A percentile compares a stretch with the other conserved stretches of the same genome.
Evolutionary conservation across 1,140 invertebrate species (phyloP).

Genomic region (Drosophila kikkawai): DNA sequence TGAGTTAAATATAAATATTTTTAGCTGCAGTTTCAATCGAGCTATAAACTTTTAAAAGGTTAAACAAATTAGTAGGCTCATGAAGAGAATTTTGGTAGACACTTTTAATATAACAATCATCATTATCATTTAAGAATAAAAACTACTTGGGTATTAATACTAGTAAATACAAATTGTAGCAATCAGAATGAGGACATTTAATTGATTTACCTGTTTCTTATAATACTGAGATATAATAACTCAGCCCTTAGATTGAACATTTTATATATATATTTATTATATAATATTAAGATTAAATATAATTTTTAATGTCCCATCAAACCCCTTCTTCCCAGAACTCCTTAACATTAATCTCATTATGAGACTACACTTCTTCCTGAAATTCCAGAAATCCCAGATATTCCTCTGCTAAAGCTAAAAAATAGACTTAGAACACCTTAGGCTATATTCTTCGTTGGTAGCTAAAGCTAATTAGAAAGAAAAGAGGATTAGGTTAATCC

Average conservation of each 20-base stretch:
- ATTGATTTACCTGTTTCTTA: too few species aligned
- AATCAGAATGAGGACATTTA: not conserved
- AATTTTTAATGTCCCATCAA: too few species aligned
- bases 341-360: too few species aligned
- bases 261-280: too few species aligned
- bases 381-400: too few species aligned
- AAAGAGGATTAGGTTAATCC: not conserved
- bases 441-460: slow-evolving; percentile 74
- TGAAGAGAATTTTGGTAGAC: not conserved
- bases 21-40: not conserved
- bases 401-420: too few species aligned
- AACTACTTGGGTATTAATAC: not conserved
- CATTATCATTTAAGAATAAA: not conserved
- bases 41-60: not conserved
- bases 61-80: too few species aligned
- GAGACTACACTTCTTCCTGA: too few species aligned
- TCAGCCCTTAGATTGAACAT: too few species aligned
- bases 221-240: too few species aligned
- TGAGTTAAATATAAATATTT: slow-evolving; percentile 8
- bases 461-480: slow-evolving; percentile 68
- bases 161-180: not conserved
- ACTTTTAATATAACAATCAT: not conserved
- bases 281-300: too few species aligned
- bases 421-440: slow-evolving; percentile 46
- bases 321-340: too few species aligned